Evolutionary conservation across 2,797 vertebrate genomes (phyloP), one percentile per base, ranked within the genome.

Genomic region (Hemibagrus guttatus): DNA sequence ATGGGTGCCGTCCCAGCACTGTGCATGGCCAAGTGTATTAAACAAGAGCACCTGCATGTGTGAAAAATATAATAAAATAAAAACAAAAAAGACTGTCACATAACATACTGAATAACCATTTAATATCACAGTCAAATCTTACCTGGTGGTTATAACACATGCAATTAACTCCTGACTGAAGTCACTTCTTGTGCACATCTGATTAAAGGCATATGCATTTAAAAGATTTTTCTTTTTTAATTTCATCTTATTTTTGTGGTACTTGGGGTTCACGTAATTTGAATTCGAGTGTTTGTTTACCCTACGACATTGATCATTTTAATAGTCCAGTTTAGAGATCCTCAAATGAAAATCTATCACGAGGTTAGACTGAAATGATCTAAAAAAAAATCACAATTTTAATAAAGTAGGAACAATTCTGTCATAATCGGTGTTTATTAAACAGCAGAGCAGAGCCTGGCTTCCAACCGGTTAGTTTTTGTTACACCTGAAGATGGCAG

Each of bases 401-500:
- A 21, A 26, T 58, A 6, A 42, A 58, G 3, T 6, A 28, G 16
- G 42, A 17, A 21, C 66, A 81, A 79, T 85, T 58, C 86, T 90
- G 91, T 93, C 93, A 94, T 92, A 91, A 92, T 91, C 90, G 90
- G n/a, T 87, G 52, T 87, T 84, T 80, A 78, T 92, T 81, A 90
- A 83, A 75, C 85, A 87, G 88, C 81, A 87, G 76, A 72, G 52
- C 28, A 81, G 68, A 83, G 84, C 42, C 66, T 66, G 61, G 49
- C 7, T 39, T 59, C 54, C 52, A 74, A 11, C 12, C 94, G 86
- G 82, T 84, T 89, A 69, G 42, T 90, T 93, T 91, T 88, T 84
- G 16, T 86, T 78, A 90, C 85, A 93, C 95, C 95, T 95, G 93
- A 94, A 95, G 94, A 94, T 95, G 95, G 95, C 95, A 91, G 93